These are phyloP conservation scores for Neomorphus geoffroyi DNA, from an alignment of 2,797 vertebrate genomes.

Conservation along the genomic window DNA sequence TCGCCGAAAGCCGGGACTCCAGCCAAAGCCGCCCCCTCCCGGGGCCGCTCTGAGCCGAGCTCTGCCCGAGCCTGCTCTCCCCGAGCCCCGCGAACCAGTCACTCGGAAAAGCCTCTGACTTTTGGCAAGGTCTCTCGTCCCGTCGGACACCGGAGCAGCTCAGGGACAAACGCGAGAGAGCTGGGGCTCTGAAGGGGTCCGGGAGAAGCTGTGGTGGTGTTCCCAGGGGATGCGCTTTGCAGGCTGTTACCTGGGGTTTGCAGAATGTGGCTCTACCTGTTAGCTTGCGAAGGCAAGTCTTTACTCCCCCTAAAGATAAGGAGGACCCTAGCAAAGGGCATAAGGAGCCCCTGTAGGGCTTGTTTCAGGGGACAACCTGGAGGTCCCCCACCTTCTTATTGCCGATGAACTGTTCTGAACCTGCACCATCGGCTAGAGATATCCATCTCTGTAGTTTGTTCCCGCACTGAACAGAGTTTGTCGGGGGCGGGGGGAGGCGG, in stretches of 20 bases:
- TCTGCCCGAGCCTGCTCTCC: not conserved
- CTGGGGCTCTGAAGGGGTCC: no score
- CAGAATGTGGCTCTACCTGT: not conserved
- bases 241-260: not conserved
- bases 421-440: not conserved
- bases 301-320: not conserved
- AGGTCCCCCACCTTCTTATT: rapidly evolving
- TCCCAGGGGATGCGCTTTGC: no score
- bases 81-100: not conserved
- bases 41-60: not conserved
- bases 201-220: no score
- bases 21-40: not conserved
- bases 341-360: not conserved
- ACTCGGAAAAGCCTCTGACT: not conserved
- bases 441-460: not conserved
- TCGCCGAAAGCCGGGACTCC: not conserved
- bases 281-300: not conserved
- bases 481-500: rapidly evolving
- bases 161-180: no score
- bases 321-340: not conserved
- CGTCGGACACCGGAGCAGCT: not conserved
- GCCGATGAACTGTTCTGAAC: not conserved
- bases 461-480: not conserved
- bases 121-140: not conserved
- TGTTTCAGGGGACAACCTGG: rapidly evolving